A percentile compares a stretch with the other conserved stretches of the same genome.
Conservation (phyloP, 64 coral and sea anemone species). For the Cladopsammia gracilis region DNA sequence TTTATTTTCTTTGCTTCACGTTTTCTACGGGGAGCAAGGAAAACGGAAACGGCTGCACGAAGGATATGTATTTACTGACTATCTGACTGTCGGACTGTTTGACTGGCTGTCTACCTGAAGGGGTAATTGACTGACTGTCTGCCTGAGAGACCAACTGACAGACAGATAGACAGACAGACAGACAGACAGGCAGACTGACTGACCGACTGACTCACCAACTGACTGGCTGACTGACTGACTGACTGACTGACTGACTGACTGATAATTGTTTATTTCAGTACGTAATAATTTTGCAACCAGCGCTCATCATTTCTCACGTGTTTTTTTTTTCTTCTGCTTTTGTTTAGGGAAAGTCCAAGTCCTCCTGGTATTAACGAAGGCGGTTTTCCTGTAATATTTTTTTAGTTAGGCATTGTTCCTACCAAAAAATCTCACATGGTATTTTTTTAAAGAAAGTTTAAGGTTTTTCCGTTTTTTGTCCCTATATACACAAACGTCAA, state of each 20-base stretch:
- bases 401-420: not conserved
- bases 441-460: not conserved
- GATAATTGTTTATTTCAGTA: not conserved
- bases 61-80: no score
- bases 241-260: not conserved
- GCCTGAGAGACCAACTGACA: not conserved
- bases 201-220: not conserved
- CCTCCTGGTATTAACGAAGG: conserved; percentile 19
- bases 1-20: no score
- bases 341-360: conserved; percentile 30
- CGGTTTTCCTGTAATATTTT: not conserved
- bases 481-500: not conserved
- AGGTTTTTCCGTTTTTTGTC: not conserved
- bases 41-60: no score
- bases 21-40: no score
- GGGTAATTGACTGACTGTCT: no score
- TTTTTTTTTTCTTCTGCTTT: not conserved
- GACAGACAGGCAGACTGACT: not conserved
- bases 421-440: no score
- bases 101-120: no score
- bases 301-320: not conserved
- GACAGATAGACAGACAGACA: no score
- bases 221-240: not conserved
- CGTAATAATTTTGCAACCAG: no score
- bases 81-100: no score